phyloP scores from a whole-genome alignment of 2,888 invertebrate genomes.

The Drosophila antonietae region DNA sequence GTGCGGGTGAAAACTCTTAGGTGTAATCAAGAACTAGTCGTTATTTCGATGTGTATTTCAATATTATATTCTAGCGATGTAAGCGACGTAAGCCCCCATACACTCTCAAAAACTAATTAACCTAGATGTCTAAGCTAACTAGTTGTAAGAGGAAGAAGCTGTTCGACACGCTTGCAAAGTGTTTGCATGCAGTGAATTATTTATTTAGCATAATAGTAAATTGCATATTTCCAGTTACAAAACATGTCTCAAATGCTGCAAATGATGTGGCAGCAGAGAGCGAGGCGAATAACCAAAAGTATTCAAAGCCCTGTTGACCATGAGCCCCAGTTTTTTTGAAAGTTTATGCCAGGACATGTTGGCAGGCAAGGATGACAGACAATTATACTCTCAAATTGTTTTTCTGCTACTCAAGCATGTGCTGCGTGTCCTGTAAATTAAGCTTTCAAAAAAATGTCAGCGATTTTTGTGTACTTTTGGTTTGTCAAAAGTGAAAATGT shows the following conservation, averaged over 20 bases:
- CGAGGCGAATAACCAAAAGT: slow-evolving; percentile 60
- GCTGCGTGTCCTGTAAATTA: slow-evolving; percentile 49
- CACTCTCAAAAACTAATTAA: slow-evolving; percentile 23
- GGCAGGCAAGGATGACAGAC: slow-evolving; percentile 27
- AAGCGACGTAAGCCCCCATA: not conserved
- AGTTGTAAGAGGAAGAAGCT: slow-evolving; percentile 1
- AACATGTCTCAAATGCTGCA: slow-evolving; percentile 36
- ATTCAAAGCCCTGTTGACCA: slow-evolving; percentile 72
- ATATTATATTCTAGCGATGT: slow-evolving; percentile 20
- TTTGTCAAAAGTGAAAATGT: slow-evolving; percentile 33
- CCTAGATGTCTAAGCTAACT: slow-evolving; percentile 20
- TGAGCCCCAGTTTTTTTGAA: slow-evolving; percentile 80
- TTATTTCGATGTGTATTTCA: slow-evolving; percentile 40
- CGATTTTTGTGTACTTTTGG: slow-evolving; percentile 72
- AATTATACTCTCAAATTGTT: slow-evolving; percentile 26
- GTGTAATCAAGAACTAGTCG: slow-evolving; percentile 15
- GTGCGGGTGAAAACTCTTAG: slow-evolving; percentile 8
- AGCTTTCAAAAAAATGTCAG: slow-evolving; percentile 73
- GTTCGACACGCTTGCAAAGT: slow-evolving; percentile 59
- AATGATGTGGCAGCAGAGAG: slow-evolving; percentile 15
- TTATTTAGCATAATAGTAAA: slow-evolving; percentile 17
- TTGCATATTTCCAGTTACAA: slow-evolving; percentile 1
- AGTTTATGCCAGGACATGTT: slow-evolving; percentile 62
- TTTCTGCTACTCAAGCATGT: slow-evolving; percentile 23
- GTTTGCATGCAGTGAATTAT: slow-evolving; percentile 34